Evolutionary conservation across 2,797 vertebrate species (phyloP).

Genomic region (Epinephelus malabaricus): DNA sequence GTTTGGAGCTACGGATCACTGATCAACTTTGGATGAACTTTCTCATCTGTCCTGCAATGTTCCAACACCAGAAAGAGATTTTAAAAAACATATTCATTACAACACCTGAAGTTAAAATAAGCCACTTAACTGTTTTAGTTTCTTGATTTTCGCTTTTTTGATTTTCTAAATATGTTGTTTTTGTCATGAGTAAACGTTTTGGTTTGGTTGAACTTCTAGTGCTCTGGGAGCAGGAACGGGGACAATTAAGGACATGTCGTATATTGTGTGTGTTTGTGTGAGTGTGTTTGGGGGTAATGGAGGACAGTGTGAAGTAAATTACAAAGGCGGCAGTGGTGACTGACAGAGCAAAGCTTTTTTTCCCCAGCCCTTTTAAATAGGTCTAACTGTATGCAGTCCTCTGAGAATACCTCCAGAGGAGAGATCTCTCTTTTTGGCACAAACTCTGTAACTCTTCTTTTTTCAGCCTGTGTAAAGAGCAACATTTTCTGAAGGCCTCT

Average conservation of each 20-base stretch:
- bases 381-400: constrained; percentile 31
- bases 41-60: neutral
- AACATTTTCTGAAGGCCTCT: constrained; percentile 57
- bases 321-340: constrained; percentile 41
- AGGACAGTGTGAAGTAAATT: constrained; percentile 26
- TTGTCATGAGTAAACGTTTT: neutral
- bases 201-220: neutral
- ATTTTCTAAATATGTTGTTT: neutral
- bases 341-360: constrained; percentile 40
- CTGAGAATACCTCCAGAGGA: constrained; percentile 28
- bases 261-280: neutral
- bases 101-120: neutral
- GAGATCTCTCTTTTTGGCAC: constrained; percentile 23
- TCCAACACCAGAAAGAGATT: neutral
- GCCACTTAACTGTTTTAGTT: neutral
- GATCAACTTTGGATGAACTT: neutral
- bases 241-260: constrained; percentile 13
- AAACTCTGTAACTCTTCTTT: constrained; percentile 42
- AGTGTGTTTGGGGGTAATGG: neutral
- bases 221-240: neutral
- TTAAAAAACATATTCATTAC: neutral
- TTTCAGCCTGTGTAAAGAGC: constrained; percentile 29
- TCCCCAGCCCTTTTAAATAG: constrained; percentile 30
- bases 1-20: neutral
- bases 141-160: neutral